phyloP scores from a whole-genome alignment of 2,113 vertebrate genomes.

The Festucalex cinctus region DNA sequence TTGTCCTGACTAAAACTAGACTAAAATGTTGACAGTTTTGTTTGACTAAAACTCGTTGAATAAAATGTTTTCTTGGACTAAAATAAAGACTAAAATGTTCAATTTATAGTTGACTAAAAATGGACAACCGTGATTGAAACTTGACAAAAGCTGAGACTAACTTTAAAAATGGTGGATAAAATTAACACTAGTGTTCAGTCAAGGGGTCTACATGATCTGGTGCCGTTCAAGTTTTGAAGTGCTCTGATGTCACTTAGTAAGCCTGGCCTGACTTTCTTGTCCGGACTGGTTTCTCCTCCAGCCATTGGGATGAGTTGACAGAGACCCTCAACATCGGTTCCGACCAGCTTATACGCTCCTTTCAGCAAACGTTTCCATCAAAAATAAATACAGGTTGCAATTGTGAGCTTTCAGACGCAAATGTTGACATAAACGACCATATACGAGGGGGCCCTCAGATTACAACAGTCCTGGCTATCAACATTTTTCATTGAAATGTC shows the following conservation, averaged over 20 bases:
- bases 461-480: not conserved
- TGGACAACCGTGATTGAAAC: too few relatives aligned
- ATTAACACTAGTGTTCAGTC: too few relatives aligned
- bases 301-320: conserved; percentile 46
- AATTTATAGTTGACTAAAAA: too few relatives aligned
- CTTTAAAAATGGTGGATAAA: too few relatives aligned
- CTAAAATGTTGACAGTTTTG: too few relatives aligned
- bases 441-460: not conserved
- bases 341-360: conserved; percentile 26
- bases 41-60: too few relatives aligned
- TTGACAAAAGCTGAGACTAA: too few relatives aligned
- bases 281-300: conserved; percentile 52
- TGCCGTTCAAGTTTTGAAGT: conserved; percentile 18
- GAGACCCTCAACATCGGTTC: conserved; percentile 52
- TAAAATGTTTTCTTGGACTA: too few relatives aligned
- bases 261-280: conserved; percentile 46
- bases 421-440: conserved; percentile 30
- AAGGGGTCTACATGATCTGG: not conserved
- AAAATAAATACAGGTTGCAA: conserved; percentile 9
- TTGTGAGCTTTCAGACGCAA: not conserved
- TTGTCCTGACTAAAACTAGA: too few relatives aligned
- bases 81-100: too few relatives aligned
- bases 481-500: too few relatives aligned
- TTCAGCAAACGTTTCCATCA: conserved; percentile 24
- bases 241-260: conserved; percentile 46